These are phyloP conservation scores for Gnatocerus cornutus DNA, from an alignment of 2,888 invertebrate genomes.

Conservation along the genomic window DNA sequence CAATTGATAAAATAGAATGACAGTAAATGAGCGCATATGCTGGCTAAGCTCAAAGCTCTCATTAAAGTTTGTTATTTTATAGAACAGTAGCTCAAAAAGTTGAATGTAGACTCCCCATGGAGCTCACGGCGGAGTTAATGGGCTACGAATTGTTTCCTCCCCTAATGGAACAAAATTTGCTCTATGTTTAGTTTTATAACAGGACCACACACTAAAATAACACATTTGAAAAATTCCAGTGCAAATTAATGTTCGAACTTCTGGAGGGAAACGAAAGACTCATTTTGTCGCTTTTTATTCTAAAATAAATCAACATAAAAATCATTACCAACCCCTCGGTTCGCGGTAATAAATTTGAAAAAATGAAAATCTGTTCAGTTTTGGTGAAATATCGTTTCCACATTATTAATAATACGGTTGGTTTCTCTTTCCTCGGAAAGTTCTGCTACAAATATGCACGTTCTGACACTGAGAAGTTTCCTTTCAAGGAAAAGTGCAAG, in stretches of 20 bases:
- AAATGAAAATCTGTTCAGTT: slow-evolving; percentile 7
- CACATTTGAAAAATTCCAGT: too few species aligned
- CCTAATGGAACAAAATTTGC: slow-evolving; percentile 36
- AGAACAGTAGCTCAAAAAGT: slow-evolving; percentile 28
- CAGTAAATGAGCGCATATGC: not conserved
- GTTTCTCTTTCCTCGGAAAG: not conserved
- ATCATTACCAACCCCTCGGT: not conserved
- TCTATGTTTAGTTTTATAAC: slow-evolving; percentile 33
- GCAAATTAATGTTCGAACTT: not conserved
- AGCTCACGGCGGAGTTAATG: slow-evolving; percentile 31
- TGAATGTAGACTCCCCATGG: slow-evolving; percentile 25
- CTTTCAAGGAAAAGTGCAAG: too few species aligned
- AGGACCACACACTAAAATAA: slow-evolving; percentile 2
- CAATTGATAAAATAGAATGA: not conserved
- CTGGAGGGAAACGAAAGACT: not conserved
- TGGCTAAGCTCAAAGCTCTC: not conserved
- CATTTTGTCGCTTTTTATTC: slow-evolving; percentile 15
- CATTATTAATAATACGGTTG: slow-evolving; percentile 6
- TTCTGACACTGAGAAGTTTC: too few species aligned
- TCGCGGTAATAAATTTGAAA: slow-evolving; percentile 18
- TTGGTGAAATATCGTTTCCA: slow-evolving; percentile 16
- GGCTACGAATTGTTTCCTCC: slow-evolving; percentile 36
- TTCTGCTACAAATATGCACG: not conserved
- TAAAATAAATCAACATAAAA: slow-evolving; percentile 27
- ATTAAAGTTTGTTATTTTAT: slow-evolving; percentile 29